Evolutionary conservation across 2,797 vertebrate genomes (phyloP).

Genomic region (Tragelaphus eurycerus): DNA sequence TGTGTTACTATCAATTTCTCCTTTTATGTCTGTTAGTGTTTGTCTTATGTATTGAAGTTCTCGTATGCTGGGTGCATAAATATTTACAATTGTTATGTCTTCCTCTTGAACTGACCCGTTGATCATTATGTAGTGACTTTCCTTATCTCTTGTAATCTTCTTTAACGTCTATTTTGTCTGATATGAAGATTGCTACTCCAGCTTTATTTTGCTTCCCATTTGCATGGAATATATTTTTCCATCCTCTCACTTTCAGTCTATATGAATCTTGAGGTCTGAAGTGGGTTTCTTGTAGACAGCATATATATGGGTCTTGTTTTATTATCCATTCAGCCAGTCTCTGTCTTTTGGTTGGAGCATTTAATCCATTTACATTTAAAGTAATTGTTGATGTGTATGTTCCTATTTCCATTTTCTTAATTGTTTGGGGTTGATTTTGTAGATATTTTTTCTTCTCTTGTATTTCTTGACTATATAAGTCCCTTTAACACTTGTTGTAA

Average conservation of each 20-base stretch:
- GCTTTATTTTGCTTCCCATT: neutral
- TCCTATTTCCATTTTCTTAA: neutral
- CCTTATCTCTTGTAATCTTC: neutral
- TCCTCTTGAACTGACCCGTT: neutral
- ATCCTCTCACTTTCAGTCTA: neutral
- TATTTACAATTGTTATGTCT: neutral
- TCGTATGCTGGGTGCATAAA: neutral
- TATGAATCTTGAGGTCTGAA: neutral
- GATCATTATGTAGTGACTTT: neutral
- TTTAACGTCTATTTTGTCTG: neutral
- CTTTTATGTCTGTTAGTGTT: neutral
- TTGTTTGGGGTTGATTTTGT: neutral
- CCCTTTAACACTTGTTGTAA: neutral
- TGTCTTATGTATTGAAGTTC: neutral
- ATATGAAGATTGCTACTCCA: neutral
- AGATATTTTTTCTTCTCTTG: neutral
- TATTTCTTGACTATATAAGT: neutral
- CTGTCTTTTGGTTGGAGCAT: neutral
- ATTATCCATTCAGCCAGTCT: neutral
- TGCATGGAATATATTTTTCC: neutral
- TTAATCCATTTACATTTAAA: neutral
- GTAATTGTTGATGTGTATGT: neutral
- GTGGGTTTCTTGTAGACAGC: neutral
- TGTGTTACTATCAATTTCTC: neutral
- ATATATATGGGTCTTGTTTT: neutral